phyloP scores from a whole-genome alignment of 2,113 vertebrate genomes.

The Perognathus longimembris region DNA sequence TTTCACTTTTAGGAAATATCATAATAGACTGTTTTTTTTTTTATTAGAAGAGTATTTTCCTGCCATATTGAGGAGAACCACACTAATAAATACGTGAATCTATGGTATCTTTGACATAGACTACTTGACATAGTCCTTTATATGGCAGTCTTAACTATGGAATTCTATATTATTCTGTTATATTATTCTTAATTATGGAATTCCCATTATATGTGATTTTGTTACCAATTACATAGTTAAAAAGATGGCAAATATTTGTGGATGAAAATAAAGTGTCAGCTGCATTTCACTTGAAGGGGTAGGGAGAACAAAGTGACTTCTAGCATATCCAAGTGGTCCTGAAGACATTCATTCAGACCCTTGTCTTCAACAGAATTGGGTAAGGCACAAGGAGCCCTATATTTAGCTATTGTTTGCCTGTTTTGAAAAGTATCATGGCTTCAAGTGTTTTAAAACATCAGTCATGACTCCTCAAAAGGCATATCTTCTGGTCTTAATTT shows the following conservation, averaged over 20 bases:
- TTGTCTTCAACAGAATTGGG: neutral
- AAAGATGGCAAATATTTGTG: conserved; percentile 16
- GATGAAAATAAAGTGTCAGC: neutral
- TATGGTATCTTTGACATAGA: neutral
- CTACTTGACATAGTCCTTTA: neutral
- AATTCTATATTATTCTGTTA: neutral
- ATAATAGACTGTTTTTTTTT: neutral
- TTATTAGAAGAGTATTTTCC: neutral
- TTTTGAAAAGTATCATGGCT: neutral
- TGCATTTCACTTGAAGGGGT: neutral
- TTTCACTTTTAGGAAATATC: conserved; percentile 5
- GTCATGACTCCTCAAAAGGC: neutral
- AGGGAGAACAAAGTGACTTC: neutral
- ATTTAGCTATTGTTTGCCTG: neutral
- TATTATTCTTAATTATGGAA: neutral
- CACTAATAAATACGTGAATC: neutral
- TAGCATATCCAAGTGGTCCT: neutral
- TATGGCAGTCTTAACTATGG: neutral
- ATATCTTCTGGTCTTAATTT: neutral
- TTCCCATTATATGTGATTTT: conserved; percentile 28
- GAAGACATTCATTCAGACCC: neutral
- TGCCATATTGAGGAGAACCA: neutral
- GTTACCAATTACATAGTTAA: neutral
- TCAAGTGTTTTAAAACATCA: neutral
- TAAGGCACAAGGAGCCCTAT: neutral